phyloP scores from a whole-genome alignment of 2,113 vertebrate genomes.

The Herpetotheres cachinnans region DNA sequence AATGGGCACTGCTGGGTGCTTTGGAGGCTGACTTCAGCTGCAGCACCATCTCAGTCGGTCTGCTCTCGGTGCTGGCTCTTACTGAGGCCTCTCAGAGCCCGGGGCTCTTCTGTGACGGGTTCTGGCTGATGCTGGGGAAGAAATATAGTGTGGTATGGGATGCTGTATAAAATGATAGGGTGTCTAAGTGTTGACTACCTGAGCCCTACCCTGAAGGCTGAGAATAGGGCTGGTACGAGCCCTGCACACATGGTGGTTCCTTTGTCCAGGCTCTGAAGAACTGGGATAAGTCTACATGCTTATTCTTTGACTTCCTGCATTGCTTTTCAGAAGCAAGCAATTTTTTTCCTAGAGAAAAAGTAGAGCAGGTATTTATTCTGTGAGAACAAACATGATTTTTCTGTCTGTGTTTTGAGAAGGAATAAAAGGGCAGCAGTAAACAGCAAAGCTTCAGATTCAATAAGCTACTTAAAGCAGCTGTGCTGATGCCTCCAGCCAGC shows the following conservation, averaged over 20 bases:
- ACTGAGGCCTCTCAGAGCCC: background rate
- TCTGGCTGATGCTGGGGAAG: background rate
- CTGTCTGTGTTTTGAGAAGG: background rate
- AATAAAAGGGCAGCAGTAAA: constrained; percentile 1
- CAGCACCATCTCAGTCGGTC: background rate
- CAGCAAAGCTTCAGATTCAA: background rate
- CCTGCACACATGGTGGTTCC: background rate
- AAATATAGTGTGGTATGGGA: background rate
- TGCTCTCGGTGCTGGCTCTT: background rate
- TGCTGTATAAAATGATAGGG: background rate
- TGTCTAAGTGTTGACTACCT: background rate
- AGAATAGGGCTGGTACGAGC: background rate
- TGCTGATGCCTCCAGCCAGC: constrained; percentile 32
- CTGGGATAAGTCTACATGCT: background rate
- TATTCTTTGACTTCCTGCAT: background rate
- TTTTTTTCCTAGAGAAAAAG: background rate
- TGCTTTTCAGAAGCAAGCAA: background rate
- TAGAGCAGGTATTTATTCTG: background rate
- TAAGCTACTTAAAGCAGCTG: constrained; percentile 27
- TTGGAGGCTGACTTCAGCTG: background rate
- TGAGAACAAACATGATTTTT: background rate
- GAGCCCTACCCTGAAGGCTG: background rate
- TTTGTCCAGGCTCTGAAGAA: background rate
- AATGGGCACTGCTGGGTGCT: accelerated
- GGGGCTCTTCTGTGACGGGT: background rate